Percentiles rank a stretch among this genome's conserved stretches.
Evolutionary conservation across 1,140 invertebrate species (phyloP).

Genomic region (Drosophila saltans): DNA sequence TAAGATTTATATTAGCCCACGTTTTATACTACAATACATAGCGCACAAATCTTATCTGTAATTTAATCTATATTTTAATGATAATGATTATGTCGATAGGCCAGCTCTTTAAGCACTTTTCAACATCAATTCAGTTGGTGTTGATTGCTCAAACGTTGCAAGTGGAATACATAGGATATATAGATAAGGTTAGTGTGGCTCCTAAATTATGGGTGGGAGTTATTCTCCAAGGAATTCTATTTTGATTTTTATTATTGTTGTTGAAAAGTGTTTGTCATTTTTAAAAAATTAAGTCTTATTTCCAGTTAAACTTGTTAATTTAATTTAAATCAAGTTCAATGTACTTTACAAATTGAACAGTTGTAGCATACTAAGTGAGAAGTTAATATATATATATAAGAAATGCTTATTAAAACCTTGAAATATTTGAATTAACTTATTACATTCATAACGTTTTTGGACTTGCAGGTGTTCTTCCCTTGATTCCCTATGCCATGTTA

Average conservation of each 20-base stretch:
- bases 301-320: constrained; percentile 16
- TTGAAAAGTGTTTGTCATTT: background rate
- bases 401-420: too few relatives aligned
- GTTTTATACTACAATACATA: constrained; percentile 17
- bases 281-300: background rate
- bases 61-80: constrained; percentile 60
- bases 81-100: constrained; percentile 66
- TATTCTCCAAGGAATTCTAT: too few relatives aligned
- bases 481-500: constrained; percentile 4
- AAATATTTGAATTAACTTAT: too few relatives aligned
- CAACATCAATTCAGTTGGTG: constrained; percentile 57
- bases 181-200: constrained; percentile 25
- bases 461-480: background rate
- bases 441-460: background rate
- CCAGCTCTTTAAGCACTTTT: constrained; percentile 34
- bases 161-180: constrained; percentile 44
- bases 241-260: background rate
- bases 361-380: background rate
- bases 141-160: constrained; percentile 43
- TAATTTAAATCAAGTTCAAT: background rate
- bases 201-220: too few relatives aligned
- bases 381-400: too few relatives aligned
- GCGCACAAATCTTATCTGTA: constrained; percentile 60
- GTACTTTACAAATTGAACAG: background rate
- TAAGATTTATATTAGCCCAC: constrained; percentile 69